Base-by-base conservation (phyloP, 1,140 invertebrate genomes). In the Polypedilum vanderplanki region DNA sequence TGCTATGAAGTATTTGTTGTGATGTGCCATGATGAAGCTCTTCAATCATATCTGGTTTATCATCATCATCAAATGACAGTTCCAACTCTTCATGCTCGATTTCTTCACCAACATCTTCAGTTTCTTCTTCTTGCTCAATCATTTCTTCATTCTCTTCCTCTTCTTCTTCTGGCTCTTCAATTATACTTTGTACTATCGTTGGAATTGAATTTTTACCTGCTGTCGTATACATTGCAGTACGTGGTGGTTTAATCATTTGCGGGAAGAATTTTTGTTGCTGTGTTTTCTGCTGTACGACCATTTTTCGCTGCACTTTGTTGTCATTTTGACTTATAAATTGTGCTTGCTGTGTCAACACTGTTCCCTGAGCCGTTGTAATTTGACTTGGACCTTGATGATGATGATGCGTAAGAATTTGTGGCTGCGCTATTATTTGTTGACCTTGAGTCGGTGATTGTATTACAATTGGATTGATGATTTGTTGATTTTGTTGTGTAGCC, bases 401-500 rank as follows among this genome's bases (percentile, higher is more conserved):
- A 33, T 33, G 24, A 7, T 70, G 65, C 9, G 17, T 70, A 12
- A 70, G 3, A 18, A 70, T 22, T 18, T 70, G 65, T 20, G 65
- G 65, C 18, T 70, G 65, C 3, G 65, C 17, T 1, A 70, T 20
- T 0, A 70, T 70, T 18, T 70, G 65, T 5, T 70, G 65, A 18
- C 65, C 20, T 20, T 70, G 65, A 20, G 10, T 12, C 46, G 46
- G 46, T 57, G 65, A 70, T 22, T 70, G 65, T 10, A 70, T 70
- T 70, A 70, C 20, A 20, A 70, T 70, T 20, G 65, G 65, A 7
- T 18, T 70, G 15, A 20, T 87, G 3, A 86, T 87, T 79, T 87
- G 86, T 75, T 87, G 86, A 89, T 40, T 87, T 88, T 2, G 88
- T 75, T 7, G 79, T 77, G 20, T 75, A 74, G 1, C 74, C 73